Evolutionary conservation across 2,797 vertebrate species (phyloP), one percentile per base, ranked within the genome.

Genomic region (Schizothorax lantsangensis): DNA sequence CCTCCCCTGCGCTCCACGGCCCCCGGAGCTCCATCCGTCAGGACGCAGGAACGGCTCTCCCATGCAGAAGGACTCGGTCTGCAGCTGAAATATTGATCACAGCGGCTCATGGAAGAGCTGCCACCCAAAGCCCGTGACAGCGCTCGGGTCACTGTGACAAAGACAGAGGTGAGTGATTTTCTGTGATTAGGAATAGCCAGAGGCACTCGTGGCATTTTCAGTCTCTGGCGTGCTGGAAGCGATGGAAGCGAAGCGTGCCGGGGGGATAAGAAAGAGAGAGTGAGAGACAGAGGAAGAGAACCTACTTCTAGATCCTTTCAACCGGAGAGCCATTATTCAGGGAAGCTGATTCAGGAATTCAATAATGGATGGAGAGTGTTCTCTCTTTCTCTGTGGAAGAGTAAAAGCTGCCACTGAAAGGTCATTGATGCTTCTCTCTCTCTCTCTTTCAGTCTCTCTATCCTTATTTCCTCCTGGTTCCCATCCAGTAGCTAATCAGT

Each of bases 391-490:
- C 45, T 71, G 84, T 54, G 64, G 49, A 85, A 72, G 84, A 85
- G 84, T 85, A 72, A 85, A 85, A 79, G 84, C 84, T 59, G 52
- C 68, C 23, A 7, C 77, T 64, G 54, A 66, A 81, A 79, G 54
- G 82, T 85, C 83, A 77, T 81, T 64, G 82, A 49, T 72, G 75
- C 83, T 86, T 77, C 47, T 74, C 6, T 57, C 47, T 86, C 88
- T 90, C 88, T 90, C 88, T 91, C 88, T 12, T 33, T 33, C 45
- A 14, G 11, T 69, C 84, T 85, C 91, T 90, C 88, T 91, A 88
- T 92, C 88, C 85, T 90, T 91, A 91, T 90, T 84, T 87, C 88
- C 90, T 91, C 88, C 85, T 49, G 30, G 52, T 80, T 85, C 77
- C 38, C 77, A 89, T 88, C 79, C 83, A 78, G 52, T 73, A 74